These are phyloP conservation scores for Paralichthys olivaceus DNA, from an alignment of 2,113 vertebrate genomes.

Conservation along the genomic window DNA sequence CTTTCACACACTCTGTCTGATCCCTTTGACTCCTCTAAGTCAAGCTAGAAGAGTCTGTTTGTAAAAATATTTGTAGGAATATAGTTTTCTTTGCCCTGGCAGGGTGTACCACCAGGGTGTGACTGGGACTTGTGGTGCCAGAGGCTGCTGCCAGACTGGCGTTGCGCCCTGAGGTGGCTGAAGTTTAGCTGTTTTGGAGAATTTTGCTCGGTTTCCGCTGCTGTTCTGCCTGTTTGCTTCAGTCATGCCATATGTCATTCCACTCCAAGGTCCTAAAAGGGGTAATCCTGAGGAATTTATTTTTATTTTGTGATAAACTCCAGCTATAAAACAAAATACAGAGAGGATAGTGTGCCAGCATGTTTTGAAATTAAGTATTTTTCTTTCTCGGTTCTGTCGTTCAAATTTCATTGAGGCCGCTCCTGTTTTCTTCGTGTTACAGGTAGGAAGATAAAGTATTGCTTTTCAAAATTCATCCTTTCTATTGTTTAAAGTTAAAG, in stretches of 20 bases:
- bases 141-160: constrained; percentile 39
- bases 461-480: no score
- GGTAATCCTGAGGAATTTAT: constrained; percentile 4
- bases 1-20: constrained; percentile 26
- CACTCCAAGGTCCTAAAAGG: neutral
- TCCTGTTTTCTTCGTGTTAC: neutral
- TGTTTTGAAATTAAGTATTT: neutral
- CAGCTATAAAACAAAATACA: constrained; percentile 16
- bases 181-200: constrained; percentile 42
- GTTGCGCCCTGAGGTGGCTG: constrained; percentile 16
- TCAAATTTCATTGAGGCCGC: no score
- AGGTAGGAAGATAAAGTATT: neutral
- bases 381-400: neutral
- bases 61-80: constrained; percentile 4
- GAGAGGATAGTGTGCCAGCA: neutral
- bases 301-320: constrained; percentile 24
- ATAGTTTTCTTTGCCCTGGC: neutral
- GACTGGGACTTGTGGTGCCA: constrained; percentile 59
- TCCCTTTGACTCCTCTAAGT: constrained; percentile 9
- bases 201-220: constrained; percentile 22
- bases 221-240: constrained; percentile 20
- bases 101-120: constrained; percentile 42
- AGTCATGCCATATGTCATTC: constrained; percentile 27
- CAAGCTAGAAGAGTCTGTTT: constrained; percentile 10
- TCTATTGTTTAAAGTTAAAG: no score